Conservation (phyloP, 2,113 vertebrate species). For the Motacilla alba region DNA sequence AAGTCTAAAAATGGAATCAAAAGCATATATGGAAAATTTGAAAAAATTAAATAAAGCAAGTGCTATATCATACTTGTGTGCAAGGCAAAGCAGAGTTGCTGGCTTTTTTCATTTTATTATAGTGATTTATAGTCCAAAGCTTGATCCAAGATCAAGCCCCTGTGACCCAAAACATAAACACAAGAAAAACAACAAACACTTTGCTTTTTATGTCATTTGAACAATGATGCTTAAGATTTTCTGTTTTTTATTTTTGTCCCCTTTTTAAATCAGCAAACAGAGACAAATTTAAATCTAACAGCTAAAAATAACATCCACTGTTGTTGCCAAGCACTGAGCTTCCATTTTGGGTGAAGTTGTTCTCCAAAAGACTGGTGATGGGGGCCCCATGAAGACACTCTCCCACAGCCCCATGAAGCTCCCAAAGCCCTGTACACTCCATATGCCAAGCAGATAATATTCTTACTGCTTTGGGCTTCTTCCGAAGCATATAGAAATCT, state of each 20-base stretch:
- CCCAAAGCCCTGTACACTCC: not conserved
- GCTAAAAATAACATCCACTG: not conserved
- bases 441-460: not conserved
- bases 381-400: not conserved
- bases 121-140: slow-evolving; percentile 1
- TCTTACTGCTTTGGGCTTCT: not conserved
- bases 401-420: not conserved
- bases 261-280: not conserved
- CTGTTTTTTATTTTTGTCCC: not conserved
- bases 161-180: not conserved
- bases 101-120: not conserved
- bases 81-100: not conserved
- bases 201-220: not conserved
- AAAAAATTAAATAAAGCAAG: not conserved
- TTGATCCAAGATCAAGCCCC: not conserved
- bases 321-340: not conserved
- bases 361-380: not conserved
- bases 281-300: not conserved
- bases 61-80: not conserved
- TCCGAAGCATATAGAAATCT: not conserved
- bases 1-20: not conserved
- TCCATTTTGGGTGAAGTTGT: not conserved
- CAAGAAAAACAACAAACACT: not conserved
- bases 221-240: not conserved
- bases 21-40: not conserved